Evolutionary conservation across 2,113 vertebrate species (phyloP).

Genomic region (Petroica traversi): DNA sequence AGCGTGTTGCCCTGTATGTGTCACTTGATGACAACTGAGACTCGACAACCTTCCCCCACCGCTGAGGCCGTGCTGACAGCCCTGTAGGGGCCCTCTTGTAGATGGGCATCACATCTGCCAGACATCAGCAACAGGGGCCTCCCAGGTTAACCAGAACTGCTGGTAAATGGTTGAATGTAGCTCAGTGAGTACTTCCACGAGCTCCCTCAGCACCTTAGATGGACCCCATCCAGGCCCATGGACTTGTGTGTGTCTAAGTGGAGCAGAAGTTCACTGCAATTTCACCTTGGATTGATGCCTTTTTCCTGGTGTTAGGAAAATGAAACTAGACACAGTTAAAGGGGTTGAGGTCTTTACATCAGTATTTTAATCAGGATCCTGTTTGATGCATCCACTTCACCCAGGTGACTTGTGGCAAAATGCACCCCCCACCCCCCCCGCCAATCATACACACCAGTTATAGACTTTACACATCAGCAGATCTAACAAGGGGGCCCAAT

Average conservation of each 20-base stretch:
- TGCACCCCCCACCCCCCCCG: no score
- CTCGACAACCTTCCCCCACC: fast-evolving
- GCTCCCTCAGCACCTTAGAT: no score
- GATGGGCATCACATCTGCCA: not conserved
- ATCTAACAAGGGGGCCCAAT: no score
- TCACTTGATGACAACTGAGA: fast-evolving
- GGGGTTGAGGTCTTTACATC: no score
- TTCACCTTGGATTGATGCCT: no score
- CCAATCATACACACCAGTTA: no score
- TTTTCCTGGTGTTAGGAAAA: no score
- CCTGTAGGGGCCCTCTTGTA: not conserved
- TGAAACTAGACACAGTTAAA: no score
- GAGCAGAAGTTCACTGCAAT: not conserved
- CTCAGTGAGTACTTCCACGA: not conserved
- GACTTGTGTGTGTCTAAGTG: not conserved
- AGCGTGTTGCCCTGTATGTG: fast-evolving
- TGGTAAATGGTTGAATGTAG: not conserved
- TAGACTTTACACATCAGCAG: no score
- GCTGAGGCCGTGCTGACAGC: not conserved
- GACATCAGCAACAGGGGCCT: not conserved
- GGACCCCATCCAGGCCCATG: not conserved
- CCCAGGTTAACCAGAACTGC: not conserved
- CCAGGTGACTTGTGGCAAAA: no score
- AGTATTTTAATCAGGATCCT: no score
- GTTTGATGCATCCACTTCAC: no score